Percentiles rank a stretch among this genome's conserved stretches.
phyloP scores from a whole-genome alignment of 2,888 invertebrate species.

The Melikaiella ostensackeni region DNA sequence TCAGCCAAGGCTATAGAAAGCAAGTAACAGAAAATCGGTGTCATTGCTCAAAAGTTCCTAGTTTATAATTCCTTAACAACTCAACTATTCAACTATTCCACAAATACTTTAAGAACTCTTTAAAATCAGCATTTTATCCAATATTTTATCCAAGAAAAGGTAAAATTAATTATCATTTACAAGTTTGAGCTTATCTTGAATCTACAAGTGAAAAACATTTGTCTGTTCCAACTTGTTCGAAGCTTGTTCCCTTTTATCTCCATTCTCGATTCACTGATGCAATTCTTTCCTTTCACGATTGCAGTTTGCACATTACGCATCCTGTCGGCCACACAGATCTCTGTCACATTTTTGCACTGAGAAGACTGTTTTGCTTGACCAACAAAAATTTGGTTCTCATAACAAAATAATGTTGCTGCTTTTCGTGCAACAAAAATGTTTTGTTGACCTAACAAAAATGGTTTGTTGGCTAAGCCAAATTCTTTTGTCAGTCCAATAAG shows the following conservation, averaged over 20 bases:
- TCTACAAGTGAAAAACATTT: constrained; percentile 32
- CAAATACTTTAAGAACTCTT: background rate
- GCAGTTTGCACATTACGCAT: constrained; percentile 23
- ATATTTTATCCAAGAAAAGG: background rate
- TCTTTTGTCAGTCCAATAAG: no score
- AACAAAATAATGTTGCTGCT: no score
- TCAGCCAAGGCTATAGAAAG: constrained; percentile 31
- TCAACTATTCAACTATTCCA: constrained; percentile 16
- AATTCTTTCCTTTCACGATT: constrained; percentile 33
- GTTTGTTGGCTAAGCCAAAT: no score
- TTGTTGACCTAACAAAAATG: no score
- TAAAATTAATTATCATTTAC: constrained; percentile 7
- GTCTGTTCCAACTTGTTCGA: constrained; percentile 31
- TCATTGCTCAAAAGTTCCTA: constrained; percentile 20
- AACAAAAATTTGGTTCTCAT: no score
- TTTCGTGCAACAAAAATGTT: no score
- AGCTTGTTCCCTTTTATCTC: constrained; percentile 32
- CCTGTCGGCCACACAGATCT: constrained; percentile 15
- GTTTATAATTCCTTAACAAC: constrained; percentile 14
- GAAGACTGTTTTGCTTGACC: no score
- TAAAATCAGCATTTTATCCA: background rate
- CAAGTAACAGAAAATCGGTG: constrained; percentile 31
- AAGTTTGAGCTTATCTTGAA: constrained; percentile 4
- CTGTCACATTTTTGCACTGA: constrained; percentile 18
- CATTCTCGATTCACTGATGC: constrained; percentile 22